Percentiles rank a stretch among this genome's conserved stretches.
phyloP scores from a whole-genome alignment of 2,113 vertebrate species.

The Tetrax tetrax region DNA sequence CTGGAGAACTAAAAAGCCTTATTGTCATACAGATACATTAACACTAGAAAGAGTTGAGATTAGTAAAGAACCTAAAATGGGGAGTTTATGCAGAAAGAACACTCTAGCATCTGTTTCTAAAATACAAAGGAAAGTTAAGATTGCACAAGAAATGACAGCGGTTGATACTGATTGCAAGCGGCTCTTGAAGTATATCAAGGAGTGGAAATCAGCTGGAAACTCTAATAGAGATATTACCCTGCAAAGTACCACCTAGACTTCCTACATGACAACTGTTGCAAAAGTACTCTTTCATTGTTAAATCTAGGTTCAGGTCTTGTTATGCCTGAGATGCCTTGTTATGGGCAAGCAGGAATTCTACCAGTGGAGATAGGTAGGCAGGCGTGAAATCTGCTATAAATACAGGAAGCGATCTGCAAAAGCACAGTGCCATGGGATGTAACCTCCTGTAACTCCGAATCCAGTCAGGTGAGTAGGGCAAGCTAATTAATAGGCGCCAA shows the following conservation, averaged over 20 bases:
- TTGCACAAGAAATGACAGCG: background rate
- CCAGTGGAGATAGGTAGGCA: no score
- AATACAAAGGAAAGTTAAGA: background rate
- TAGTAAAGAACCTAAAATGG: background rate
- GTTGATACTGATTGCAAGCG: background rate
- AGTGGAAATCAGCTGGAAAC: background rate
- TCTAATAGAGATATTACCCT: background rate
- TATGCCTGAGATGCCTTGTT: background rate
- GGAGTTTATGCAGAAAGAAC: background rate
- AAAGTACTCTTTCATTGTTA: background rate
- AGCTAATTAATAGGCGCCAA: background rate
- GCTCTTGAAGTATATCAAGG: background rate
- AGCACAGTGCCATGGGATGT: background rate
- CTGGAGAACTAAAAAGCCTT: background rate
- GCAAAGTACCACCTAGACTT: background rate
- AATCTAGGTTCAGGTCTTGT: background rate
- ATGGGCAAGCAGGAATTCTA: background rate
- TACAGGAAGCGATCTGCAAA: slow-evolving; percentile 3
- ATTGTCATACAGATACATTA: background rate
- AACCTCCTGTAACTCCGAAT: background rate
- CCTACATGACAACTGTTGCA: background rate
- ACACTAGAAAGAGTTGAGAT: background rate
- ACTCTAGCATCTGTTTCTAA: background rate
- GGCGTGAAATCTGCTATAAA: background rate
- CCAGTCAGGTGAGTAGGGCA: background rate